Evolutionary conservation across 2,797 vertebrate genomes (phyloP), one percentile per base, ranked within the genome.

Genomic region (Phrynocephalus forsythii): DNA sequence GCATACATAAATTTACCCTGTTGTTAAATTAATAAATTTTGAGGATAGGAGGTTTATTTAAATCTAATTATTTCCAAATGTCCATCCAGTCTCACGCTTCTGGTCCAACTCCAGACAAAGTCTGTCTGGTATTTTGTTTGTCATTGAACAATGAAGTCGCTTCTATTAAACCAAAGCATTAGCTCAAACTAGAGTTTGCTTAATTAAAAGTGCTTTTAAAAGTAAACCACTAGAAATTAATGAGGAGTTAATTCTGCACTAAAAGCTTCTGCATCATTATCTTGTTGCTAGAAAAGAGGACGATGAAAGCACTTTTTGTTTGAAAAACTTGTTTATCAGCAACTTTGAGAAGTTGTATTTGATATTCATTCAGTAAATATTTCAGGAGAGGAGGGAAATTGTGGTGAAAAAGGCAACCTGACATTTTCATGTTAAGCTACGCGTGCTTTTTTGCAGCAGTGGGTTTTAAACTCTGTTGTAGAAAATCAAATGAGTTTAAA

Each of bases 171-270:
- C 81, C 66, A 71, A 28, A 78, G 26, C 33, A 79, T 84, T 88
- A 50, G 69, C 79, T 88, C 73, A 84, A 84, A 77, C 63, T 83
- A 83, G 50, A 63, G 44, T 88, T 66, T 79, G 75, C 63, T 88
- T 84, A 79, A 88, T 83, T 83, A 79, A 83, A 87, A 83, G 16
- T 71, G 86, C 66, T 79, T 84, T 33, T 79, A 88, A 83, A 79
- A 63, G 30, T 78, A 71, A 60, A 72, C 50, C 75, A 79, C 16
- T 83, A 71, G 63, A 83, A 88, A 83, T 83, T 83, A 88, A 88
- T 88, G 82, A 72, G 83, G 11, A 81, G 50, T 83, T 78, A 83
- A 69, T 71, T 69, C 81, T 83, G 82, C 63, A 11, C 50, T 88
- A 68, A 84, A 88, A 79, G 79, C 75, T 63, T 67, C 69, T 71